Evolutionary conservation across 2,888 invertebrate genomes (phyloP).

Genomic region (Pterostichus madidus): DNA sequence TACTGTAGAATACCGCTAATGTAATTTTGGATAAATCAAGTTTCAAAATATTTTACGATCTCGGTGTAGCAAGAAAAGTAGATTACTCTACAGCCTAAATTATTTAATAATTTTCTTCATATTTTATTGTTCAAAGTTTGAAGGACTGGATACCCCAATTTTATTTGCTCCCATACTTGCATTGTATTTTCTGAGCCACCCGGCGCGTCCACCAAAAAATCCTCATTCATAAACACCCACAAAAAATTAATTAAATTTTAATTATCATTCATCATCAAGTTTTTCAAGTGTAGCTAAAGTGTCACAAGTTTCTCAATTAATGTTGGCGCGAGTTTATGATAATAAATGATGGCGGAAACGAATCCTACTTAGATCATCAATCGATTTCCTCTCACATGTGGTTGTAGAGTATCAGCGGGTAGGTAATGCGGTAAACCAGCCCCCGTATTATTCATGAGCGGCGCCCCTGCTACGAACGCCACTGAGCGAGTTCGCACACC

Average conservation of each 20-base stretch:
- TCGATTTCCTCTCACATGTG: background rate
- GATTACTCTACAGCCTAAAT: no score
- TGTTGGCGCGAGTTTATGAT: conserved; percentile 35
- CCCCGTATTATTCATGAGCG: conserved; percentile 3
- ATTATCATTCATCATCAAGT: conserved; percentile 55
- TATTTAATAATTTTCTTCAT: no score
- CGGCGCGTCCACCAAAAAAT: background rate
- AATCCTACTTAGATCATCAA: conserved; percentile 8
- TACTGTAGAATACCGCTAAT: no score
- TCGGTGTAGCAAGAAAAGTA: no score
- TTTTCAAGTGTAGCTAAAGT: conserved; percentile 48
- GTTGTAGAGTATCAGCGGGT: background rate
- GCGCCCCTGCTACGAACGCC: conserved; percentile 1
- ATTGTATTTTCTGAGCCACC: conserved; percentile 13
- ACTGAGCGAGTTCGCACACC: background rate
- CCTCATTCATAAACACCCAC: conserved; percentile 29
- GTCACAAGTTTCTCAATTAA: conserved; percentile 56
- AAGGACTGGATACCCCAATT: no score
- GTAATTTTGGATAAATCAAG: no score
- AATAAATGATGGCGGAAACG: conserved; percentile 30
- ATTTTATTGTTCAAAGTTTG: no score
- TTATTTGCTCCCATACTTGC: background rate
- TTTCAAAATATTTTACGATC: no score
- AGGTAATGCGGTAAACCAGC: background rate
- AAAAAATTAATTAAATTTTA: conserved; percentile 53